A percentile compares a stretch with the other conserved stretches of the same genome.
Conservation (phyloP, 2,888 invertebrate species). For the Cephus pulcher region DNA sequence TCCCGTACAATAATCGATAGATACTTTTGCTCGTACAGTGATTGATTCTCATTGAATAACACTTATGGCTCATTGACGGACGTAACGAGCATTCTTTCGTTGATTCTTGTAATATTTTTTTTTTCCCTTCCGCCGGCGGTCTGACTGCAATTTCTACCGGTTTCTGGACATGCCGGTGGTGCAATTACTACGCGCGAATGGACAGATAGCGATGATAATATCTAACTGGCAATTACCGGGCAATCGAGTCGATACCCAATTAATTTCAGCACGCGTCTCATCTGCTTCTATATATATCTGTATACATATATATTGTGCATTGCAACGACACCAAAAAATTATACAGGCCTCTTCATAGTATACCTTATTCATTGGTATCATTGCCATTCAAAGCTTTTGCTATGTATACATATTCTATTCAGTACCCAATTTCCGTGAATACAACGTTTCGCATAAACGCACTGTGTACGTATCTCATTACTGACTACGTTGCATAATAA, state of each 20-base stretch:
- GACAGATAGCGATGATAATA: neutral
- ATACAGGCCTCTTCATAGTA: neutral
- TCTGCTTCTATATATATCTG: neutral
- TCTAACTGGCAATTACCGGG: neutral
- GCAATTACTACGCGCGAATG: neutral
- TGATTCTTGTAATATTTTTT: neutral
- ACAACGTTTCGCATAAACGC: neutral
- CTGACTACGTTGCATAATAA: constrained; percentile 16
- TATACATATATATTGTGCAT: neutral
- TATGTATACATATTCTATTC: neutral
- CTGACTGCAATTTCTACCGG: neutral
- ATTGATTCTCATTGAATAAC: neutral
- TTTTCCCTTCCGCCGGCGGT: neutral
- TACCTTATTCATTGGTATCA: neutral
- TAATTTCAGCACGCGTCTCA: constrained; percentile 1
- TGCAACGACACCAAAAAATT: neutral
- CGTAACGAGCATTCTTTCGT: neutral
- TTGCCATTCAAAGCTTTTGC: neutral
- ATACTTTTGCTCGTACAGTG: neutral
- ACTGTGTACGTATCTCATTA: constrained; percentile 33
- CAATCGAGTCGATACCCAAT: neutral
- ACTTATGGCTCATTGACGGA: neutral
- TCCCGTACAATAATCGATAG: neutral
- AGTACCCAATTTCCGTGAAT: neutral
- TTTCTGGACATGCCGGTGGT: neutral